Evolutionary conservation across 2,113 vertebrate species (phyloP), one percentile per base, ranked within the genome.

Genomic region (Montifringilla adamsi): DNA sequence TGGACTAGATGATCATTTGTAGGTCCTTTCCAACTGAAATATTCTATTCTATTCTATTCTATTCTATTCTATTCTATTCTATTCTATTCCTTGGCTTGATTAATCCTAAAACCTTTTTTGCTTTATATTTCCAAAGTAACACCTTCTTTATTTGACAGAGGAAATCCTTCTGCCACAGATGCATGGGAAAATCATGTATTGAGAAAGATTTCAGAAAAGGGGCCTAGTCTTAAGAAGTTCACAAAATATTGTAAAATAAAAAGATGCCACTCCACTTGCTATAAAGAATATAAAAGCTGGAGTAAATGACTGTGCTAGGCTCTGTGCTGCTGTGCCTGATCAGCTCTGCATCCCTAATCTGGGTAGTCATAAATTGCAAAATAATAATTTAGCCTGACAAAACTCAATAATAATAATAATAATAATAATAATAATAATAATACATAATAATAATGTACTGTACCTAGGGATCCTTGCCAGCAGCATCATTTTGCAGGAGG

Each of bases 351-450:
- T 55, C 52, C 39, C 23, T 89, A 50, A 81, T 59, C 75, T 62
- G 63, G 56, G 47, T 10, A 91, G 67, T 79, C 60, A 84, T 88
- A 27, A 79, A 76, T 44, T 74, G 50, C 60, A 92, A 96, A 96
- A 96, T 58, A 95, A 31, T 88, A 70, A 90, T 92, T 89, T 78
- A 81, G 37, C 31, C 56, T 86, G 83, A 90, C 79, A 94, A 95
- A 84, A 81, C 56, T 90, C 79, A 35, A 46, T 63, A 75, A 52
- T 84, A 88, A 81, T 70, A 3, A 37, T 37, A 37, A 37, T 37
- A 37, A 37, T 37, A 37, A 37, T 37, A 37, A 37, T 37, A 37
- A 37, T 37, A 37, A 37, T 37, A 37, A 37, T 37, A 37, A 37
- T 37, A 37, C 35, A 37, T 37, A 37, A 37, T 37, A 37, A 37